Evolutionary conservation across 2,888 invertebrate species (phyloP), one percentile per base, ranked within the genome.

Genomic region (Macaria notata): DNA sequence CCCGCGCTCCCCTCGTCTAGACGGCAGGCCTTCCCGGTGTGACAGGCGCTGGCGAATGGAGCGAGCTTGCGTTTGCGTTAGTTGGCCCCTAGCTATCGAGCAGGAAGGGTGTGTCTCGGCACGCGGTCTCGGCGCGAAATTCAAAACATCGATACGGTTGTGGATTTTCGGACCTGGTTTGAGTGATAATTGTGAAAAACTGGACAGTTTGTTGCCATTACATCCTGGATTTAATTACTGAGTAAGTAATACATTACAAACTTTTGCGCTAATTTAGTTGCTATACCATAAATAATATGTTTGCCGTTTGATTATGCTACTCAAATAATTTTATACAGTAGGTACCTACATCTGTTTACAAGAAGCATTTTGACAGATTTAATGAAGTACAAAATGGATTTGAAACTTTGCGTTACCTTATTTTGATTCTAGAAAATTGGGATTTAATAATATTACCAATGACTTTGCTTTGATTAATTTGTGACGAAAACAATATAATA

Each of bases 1-100:
- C 66, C 72, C 65, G 63, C 71, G 65, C 70, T 6, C 55, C 68
- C 79, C 80, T 78, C 79, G 88, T 87, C 88, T 88, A 88, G 88
- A 87, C 88, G 41, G 41, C 36, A 76, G 68, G 63, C 70, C 52
- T 51, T 55, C 51, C 50, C 54, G 53, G 44, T 31, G 44, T 50
- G 43, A 49, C 43, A 39, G 46, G 31, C 58, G 36, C 29, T 36
- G 8, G 52, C 41, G 36, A 51, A n/a, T 47, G 46, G 41, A 9
- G 30, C 39, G 8, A 69, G 65, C 69, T 38, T 41, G 49, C 9
- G 46, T 68, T 66, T 63, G 63, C 67, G 73, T 76, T 75, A 90
- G 90, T 88, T 77, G 76, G 68, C 74, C 72, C 72, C 68, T 64
- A 75, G 66, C 78, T 61, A 63, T 72, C 67, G 77, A 6, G 46